These are phyloP conservation scores for Melanocharis versteri DNA, from an alignment of 2,113 vertebrate species.

Conservation along the genomic window DNA sequence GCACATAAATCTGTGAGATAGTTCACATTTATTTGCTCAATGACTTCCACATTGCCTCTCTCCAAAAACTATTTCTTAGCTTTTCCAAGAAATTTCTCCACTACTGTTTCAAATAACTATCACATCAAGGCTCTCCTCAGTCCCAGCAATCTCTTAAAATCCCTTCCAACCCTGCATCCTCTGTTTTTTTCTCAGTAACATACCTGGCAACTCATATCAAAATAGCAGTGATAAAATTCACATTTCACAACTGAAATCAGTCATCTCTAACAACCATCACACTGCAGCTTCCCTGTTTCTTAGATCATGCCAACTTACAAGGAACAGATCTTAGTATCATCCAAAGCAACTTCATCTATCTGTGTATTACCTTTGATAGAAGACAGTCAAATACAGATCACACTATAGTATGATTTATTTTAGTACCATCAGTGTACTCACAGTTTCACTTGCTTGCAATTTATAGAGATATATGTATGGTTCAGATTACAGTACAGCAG, in stretches of 20 bases:
- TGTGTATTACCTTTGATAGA: neutral
- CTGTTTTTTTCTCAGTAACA: neutral
- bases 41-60: neutral
- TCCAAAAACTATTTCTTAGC: neutral
- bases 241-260: neutral
- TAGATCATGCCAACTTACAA: neutral
- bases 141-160: neutral
- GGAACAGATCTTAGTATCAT: neutral
- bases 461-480: neutral
- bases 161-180: neutral
- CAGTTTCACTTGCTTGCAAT: neutral
- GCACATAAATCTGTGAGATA: neutral
- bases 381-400: neutral
- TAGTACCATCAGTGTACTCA: neutral
- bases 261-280: neutral
- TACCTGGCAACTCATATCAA: neutral
- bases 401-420: neutral
- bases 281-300: neutral
- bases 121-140: neutral
- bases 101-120: neutral
- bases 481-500: neutral
- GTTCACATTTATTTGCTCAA: neutral
- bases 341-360: neutral
- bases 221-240: neutral
- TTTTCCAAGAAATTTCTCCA: neutral